phyloP scores from a whole-genome alignment of 1,140 invertebrate genomes.

The Drosophila equinoxialis region DNA sequence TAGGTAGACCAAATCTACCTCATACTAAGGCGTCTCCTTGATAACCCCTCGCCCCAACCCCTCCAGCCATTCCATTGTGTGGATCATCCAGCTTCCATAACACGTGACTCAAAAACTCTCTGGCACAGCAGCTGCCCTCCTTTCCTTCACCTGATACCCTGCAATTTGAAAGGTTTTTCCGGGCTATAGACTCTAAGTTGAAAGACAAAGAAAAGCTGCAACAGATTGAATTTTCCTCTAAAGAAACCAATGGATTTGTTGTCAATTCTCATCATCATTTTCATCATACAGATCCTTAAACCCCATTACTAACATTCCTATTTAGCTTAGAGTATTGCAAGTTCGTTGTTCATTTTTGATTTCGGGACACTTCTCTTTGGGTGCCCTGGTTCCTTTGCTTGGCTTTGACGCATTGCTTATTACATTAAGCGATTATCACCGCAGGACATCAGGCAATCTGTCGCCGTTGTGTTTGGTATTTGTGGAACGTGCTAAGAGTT shows the following conservation, averaged over 20 bases:
- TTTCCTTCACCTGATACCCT: not conserved
- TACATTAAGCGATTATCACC: conserved; percentile 69
- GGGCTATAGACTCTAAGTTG: too few relatives aligned
- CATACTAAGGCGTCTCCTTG: not conserved
- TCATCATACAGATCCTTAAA: too few relatives aligned
- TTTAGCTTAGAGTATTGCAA: not conserved
- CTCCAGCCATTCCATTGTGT: not conserved
- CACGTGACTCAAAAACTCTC: conserved; percentile 31
- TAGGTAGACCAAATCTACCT: conserved; percentile 33
- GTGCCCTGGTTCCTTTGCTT: not conserved
- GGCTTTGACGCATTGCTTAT: conserved; percentile 17
- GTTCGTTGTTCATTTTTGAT: not conserved
- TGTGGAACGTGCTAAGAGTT: conserved; percentile 53
- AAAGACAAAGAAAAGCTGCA: too few relatives aligned
- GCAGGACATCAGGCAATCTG: conserved; percentile 37
- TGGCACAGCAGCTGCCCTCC: conserved; percentile 29
- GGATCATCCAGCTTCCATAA: conserved; percentile 29
- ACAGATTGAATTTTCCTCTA: too few relatives aligned
- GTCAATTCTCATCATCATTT: too few relatives aligned
- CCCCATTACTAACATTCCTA: too few relatives aligned
- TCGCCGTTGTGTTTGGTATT: conserved; percentile 24
- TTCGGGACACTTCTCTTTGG: conserved; percentile 21
- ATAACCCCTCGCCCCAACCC: not conserved
- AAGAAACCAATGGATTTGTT: too few relatives aligned
- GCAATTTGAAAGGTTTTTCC: not conserved